A percentile compares a stretch with the other conserved stretches of the same genome.
Evolutionary conservation across 2,797 vertebrate species (phyloP).

Genomic region (Thaleichthys pacificus): DNA sequence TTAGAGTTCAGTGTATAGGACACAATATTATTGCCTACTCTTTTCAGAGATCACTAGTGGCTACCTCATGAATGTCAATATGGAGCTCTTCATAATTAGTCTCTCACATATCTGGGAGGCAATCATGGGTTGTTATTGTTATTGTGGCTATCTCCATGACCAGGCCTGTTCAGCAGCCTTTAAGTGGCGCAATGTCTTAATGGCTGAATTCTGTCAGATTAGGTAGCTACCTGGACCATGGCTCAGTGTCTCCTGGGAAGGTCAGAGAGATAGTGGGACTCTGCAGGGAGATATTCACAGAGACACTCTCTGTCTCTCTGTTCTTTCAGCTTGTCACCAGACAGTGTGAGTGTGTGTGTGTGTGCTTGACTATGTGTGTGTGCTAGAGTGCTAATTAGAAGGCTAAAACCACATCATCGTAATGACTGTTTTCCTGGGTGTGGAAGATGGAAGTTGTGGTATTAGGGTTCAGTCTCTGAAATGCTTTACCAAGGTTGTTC

Average conservation of each 20-base stretch:
- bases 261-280: constrained; percentile 37
- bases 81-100: constrained; percentile 24
- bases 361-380: constrained; percentile 34
- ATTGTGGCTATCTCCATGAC: constrained; percentile 27
- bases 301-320: constrained; percentile 13
- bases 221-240: constrained; percentile 47
- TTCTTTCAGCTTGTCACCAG: constrained; percentile 25
- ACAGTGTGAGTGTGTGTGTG: constrained; percentile 18
- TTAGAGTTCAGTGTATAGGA: constrained; percentile 30
- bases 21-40: constrained; percentile 5
- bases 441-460: neutral
- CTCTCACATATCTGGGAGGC: constrained; percentile 19
- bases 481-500: too few relatives aligned
- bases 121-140: constrained; percentile 37
- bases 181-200: constrained; percentile 52
- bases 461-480: too few relatives aligned
- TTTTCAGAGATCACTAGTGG: constrained; percentile 20
- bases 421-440: constrained; percentile 32
- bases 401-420: constrained; percentile 34
- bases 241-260: constrained; percentile 37
- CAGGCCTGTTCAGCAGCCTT: constrained; percentile 46
- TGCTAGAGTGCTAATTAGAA: constrained; percentile 59
- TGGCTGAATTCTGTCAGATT: constrained; percentile 44
- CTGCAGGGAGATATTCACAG: constrained; percentile 15
- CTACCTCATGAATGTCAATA: constrained; percentile 31